Percentiles rank a stretch among this genome's conserved stretches.
phyloP scores from a whole-genome alignment of 1,140 invertebrate genomes.

The Solen grandis region DNA sequence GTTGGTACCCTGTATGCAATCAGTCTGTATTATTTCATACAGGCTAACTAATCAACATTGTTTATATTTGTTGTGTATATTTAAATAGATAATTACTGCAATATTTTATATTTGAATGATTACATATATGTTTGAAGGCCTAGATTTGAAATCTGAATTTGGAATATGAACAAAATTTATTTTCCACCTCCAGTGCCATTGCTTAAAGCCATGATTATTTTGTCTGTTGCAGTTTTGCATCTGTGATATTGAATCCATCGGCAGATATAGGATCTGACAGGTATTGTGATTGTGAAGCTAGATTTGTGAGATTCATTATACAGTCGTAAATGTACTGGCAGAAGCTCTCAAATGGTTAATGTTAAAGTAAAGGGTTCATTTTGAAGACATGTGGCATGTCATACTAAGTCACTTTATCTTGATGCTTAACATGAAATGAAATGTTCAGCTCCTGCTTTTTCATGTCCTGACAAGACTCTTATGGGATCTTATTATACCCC shows the following conservation, averaged over 20 bases:
- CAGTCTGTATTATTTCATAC: too few relatives aligned
- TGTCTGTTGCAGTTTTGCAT: slow-evolving; percentile 71
- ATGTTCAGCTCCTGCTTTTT: background rate
- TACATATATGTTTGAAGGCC: background rate
- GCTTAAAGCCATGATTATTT: too few relatives aligned
- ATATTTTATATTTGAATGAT: background rate
- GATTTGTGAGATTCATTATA: background rate
- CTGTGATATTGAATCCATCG: slow-evolving; percentile 70
- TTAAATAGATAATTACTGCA: background rate
- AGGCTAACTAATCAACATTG: background rate
- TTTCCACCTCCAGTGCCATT: too few relatives aligned
- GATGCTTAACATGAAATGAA: background rate
- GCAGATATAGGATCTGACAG: slow-evolving; percentile 67
- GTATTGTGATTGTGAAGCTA: slow-evolving; percentile 54
- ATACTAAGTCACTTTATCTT: background rate
- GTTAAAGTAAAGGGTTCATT: background rate
- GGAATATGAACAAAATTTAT: too few relatives aligned
- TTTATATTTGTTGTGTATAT: background rate
- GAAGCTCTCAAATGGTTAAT: background rate
- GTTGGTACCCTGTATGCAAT: too few relatives aligned
- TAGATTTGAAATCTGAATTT: background rate
- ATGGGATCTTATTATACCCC: too few relatives aligned
- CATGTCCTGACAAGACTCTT: too few relatives aligned
- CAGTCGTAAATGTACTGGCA: background rate
- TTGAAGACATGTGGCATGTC: background rate